Conservation (phyloP, 2,797 vertebrate genomes). For the Hippopotamyrus pictus region DNA sequence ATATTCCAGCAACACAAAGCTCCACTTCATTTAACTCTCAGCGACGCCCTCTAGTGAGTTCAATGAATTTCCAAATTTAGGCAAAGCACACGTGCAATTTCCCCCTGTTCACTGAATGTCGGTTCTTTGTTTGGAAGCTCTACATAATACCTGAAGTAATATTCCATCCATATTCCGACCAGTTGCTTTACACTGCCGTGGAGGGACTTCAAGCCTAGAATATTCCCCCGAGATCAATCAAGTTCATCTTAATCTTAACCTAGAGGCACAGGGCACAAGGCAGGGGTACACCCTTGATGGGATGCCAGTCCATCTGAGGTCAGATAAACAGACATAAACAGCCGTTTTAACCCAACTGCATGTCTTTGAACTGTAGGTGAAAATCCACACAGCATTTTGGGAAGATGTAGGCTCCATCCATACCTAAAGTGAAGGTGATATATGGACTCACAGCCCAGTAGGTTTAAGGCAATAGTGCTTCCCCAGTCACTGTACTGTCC, state of each 20-base stretch:
- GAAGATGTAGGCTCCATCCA: not conserved
- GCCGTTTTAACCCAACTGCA: not conserved
- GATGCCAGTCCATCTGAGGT: not conserved
- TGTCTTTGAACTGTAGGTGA: not conserved
- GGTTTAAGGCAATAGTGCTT: not conserved
- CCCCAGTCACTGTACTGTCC: not conserved
- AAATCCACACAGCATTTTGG: not conserved
- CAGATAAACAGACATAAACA: not conserved
- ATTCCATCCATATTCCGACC: not conserved
- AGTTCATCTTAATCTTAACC: not conserved
- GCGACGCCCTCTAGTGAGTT: conserved; percentile 13
- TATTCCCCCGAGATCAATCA: not conserved
- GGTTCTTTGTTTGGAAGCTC: not conserved
- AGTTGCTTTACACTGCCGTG: not conserved
- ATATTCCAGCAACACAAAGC: not conserved
- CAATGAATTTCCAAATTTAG: not conserved
- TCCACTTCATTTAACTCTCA: not conserved
- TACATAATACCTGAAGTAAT: not conserved
- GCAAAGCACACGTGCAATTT: not conserved
- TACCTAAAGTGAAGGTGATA: not conserved
- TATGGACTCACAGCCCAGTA: not conserved
- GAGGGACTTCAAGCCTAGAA: not conserved
- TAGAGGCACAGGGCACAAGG: not conserved
- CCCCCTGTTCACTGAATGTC: not conserved
- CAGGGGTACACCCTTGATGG: not conserved